Evolutionary conservation across 2,113 vertebrate species (phyloP), one percentile per base, ranked within the genome.

Genomic region (Arothron firmamentum): DNA sequence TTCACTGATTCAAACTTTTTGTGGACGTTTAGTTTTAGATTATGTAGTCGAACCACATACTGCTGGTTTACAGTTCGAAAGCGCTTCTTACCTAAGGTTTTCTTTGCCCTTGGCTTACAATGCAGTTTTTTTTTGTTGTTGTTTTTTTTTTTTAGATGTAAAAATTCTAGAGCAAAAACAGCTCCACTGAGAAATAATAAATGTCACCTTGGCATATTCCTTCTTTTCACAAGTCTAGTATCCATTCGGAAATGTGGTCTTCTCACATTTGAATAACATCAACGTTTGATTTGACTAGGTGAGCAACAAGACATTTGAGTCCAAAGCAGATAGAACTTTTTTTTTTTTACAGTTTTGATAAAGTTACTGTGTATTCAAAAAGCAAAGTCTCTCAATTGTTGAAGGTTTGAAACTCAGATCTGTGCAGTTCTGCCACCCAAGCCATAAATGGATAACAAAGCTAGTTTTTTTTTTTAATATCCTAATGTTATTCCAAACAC

Each of bases 401-500:
- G 42, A 46, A 72, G 34, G 34, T 38, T 38, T 38, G 34, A 38
- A 38, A 38, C 34, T 38, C 34, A 38, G 34, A 38, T 65, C 64
- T 68, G 56, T 65, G 46, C 16, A 48, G 7, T 48, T 15, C 43
- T 45, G 43, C 42, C 15, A 28, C 5, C 6, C 43, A 75, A 85
- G 83, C 75, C 68, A 79, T 67, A 70, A 69, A 78, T 65, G 60
- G 52, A 42, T 83, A 68, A 65, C 19, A 60, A 59, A 63, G 18
- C 38, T 70, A 45, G 54, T 67, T 68, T 68, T 52, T 18, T 20
- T n/a, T 56, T 51, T 70, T 52, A 53, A 18, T 42, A 56, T 23
- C 47, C 59, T 31, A 23, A 17, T 23, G 63, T 61, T 65, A 48
- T 62, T 62, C 57, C 67, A 74, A 82, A 86, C 81, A 83, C 90